Evolutionary conservation across 2,888 invertebrate genomes (phyloP).

Genomic region (Leptopterna dolabrata): DNA sequence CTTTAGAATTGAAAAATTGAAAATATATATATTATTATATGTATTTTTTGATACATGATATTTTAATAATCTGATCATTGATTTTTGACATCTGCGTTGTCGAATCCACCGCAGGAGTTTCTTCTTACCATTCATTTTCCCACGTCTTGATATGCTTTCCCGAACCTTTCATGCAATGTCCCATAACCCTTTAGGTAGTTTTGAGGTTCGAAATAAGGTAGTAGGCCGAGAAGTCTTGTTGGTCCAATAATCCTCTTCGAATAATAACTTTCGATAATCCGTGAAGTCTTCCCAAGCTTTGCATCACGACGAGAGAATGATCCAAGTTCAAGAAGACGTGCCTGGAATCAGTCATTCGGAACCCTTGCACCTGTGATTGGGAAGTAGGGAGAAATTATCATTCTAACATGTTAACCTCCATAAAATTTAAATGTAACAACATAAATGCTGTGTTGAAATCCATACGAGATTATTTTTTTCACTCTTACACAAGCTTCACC

Average conservation of each 20-base stretch:
- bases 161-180: constrained; percentile 19
- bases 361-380: neutral
- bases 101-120: too few species aligned
- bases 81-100: too few species aligned
- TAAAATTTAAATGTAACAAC: too few species aligned
- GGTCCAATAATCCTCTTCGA: neutral
- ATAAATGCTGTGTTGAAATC: too few species aligned
- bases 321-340: constrained; percentile 41
- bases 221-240: neutral
- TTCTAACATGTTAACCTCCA: too few species aligned
- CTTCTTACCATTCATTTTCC: constrained; percentile 38
- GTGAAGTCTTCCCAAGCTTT: constrained; percentile 36
- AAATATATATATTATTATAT: too few species aligned
- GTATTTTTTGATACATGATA: too few species aligned
- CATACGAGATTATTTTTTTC: too few species aligned
- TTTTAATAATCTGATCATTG: too few species aligned
- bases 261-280: constrained; percentile 46
- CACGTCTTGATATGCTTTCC: neutral
- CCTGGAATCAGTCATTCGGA: constrained; percentile 25
- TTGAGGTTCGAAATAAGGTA: neutral
- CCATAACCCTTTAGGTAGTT: constrained; percentile 11
- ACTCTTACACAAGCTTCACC: too few species aligned
- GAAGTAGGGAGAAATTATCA: too few species aligned
- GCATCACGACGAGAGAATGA: constrained; percentile 33
- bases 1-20: too few species aligned